Percentiles rank a stretch among this genome's conserved stretches.
phyloP scores from a whole-genome alignment of 2,797 vertebrate species.

The Sus cebifrons region DNA sequence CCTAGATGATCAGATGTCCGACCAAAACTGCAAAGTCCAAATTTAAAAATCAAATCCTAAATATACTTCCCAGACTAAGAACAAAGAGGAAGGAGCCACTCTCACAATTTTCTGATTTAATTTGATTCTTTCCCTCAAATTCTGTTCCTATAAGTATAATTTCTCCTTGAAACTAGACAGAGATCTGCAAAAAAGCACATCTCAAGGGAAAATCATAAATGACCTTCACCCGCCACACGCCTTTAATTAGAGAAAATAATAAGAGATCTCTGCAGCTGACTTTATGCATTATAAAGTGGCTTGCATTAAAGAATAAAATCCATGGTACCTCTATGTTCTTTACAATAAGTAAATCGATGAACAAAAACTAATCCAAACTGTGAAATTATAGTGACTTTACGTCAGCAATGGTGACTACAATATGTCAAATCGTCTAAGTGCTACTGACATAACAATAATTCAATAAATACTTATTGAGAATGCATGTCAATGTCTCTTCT shows the following conservation, averaged over 20 bases:
- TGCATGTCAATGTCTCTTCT: conserved; percentile 20
- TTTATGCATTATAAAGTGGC: background rate
- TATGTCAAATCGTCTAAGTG: background rate
- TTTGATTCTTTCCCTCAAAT: conserved; percentile 58
- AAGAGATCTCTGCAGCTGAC: conserved; percentile 43
- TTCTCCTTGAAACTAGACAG: background rate
- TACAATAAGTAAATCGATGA: background rate
- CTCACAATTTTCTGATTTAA: background rate
- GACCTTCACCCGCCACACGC: background rate
- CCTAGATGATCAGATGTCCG: background rate
- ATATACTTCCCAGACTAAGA: background rate
- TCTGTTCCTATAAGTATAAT: background rate
- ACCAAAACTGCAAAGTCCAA: conserved; percentile 6
- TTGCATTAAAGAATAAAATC: conserved; percentile 35
- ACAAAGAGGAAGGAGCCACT: background rate
- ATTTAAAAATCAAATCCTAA: conserved; percentile 31
- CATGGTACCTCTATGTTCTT: background rate
- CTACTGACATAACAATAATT: background rate
- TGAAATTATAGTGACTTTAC: conserved; percentile 13
- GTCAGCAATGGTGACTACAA: background rate
- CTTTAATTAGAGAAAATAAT: conserved; percentile 50
- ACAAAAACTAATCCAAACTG: conserved; percentile 55
- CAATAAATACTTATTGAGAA: conserved; percentile 7
- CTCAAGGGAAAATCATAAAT: background rate
- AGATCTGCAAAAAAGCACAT: background rate